These are phyloP conservation scores for Drosophila meridionalis DNA, from an alignment of 2,888 invertebrate species.

Conservation along the genomic window DNA sequence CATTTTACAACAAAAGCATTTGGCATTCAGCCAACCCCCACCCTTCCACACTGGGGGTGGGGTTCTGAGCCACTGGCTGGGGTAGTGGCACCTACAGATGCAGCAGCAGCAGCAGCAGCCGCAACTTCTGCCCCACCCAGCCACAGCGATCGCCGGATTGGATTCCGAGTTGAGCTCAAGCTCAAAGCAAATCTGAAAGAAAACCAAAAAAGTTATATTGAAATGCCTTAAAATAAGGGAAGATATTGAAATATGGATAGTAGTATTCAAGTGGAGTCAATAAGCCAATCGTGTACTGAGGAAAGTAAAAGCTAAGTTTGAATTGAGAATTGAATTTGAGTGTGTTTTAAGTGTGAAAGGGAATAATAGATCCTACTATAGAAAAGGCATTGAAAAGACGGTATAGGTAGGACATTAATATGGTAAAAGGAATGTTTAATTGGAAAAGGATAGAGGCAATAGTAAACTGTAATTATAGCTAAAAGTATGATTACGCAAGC, in stretches of 20 bases:
- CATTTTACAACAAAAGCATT: slow-evolving; percentile 74
- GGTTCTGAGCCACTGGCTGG: background rate
- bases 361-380: background rate
- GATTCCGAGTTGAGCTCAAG: background rate
- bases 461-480: background rate
- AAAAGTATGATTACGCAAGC: too few species aligned
- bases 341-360: background rate
- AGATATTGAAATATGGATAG: background rate
- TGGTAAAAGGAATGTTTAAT: background rate
- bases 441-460: background rate
- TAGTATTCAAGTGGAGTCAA: background rate
- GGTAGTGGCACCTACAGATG: slow-evolving; percentile 13
- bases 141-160: background rate
- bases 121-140: background rate
- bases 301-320: background rate
- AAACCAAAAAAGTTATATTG: background rate
- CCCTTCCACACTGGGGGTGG: background rate
- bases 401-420: background rate
- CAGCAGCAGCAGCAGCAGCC: slow-evolving; percentile 27
- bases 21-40: slow-evolving; percentile 34
- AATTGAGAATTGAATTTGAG: background rate
- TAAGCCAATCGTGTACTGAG: background rate
- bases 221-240: background rate
- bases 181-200: background rate
- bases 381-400: background rate